Evolutionary conservation across 2,888 invertebrate genomes (phyloP), one percentile per base, ranked within the genome.

Genomic region (Drosophila borborema): DNA sequence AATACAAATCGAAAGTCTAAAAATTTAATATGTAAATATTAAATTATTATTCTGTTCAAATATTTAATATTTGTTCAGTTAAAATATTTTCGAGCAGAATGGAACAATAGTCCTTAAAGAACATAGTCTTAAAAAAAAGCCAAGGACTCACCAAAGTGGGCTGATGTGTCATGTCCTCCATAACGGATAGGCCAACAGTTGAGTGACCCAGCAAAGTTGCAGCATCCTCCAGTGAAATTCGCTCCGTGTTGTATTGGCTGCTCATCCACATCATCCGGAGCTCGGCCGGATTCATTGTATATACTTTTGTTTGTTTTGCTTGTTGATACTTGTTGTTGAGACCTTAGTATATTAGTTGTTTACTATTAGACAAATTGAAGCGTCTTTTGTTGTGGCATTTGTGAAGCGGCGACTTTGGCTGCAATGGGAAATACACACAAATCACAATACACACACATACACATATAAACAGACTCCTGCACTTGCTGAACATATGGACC

Each of bases 221-320:
- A 18, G 92, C 90, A 91, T 93, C 93, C 70, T 93, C 93, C 40
- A 93, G 74, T 40, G 93, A 90, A 55, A 93, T 92, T 61, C 93
- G 91, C 66, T 93, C 93, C 6, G 92, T 92, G 79, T 92, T 92
- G 72, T 92, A 93, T 76, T 93, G 93, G 72, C 95, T 95, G 76
- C 95, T 95, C 95, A 96, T 95, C 96, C 96, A 96, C 90, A 95
- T 86, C 87, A 87, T 87, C 40, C 86, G 89, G 51, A 87, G 53
- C 59, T 91, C 91, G 40, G 91, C 78, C 38, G 91, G 91, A 89
- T 91, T 91, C 91, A 91, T 64, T 46, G 59, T 58, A 55, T 54
- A 54, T 46, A 64, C 28, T 28, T 72, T 6, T 36, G 49, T 10
- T 49, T 49, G 10, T n/a, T 49, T 7, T 34, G 10, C 10, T 23